Evolutionary conservation across 2,888 invertebrate genomes (phyloP), one percentile per base, ranked within the genome.

Genomic region (Hypsopygia costalis): DNA sequence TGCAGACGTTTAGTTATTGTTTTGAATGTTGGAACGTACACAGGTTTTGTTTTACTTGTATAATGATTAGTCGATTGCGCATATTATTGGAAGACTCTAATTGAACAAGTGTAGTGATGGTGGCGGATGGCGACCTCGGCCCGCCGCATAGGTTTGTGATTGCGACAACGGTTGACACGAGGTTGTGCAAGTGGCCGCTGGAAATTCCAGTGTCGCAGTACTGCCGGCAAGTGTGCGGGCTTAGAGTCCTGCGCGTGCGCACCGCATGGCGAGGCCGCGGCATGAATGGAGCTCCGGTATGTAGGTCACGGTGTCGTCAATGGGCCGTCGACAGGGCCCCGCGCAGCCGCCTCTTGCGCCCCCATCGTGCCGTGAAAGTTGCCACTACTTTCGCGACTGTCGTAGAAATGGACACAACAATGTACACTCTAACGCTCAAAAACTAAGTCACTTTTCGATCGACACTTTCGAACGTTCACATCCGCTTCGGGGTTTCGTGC

Each of bases 261-360:
- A 47, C 57, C 52, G 61, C 61, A 41, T 48, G 53, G 62, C 75
- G 82, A 78, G 77, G 82, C 81, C 80, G 72, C 74, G 72, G 85
- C 73, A 88, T 88, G 88, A 88, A 88, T 88, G 88, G 78, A 81
- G 71, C 73, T 60, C 62, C 77, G 82, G 83, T 83, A 88, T 88
- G 85, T 87, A 58, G 88, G 88, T 81, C 85, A 85, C 85, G 82
- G 82, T 86, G 86, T 87, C 88, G 83, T 87, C 88, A 88, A 88
- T 88, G 88, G 81, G 78, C 82, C 78, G 75, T 62, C 71, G 78
- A 68, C 76, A 71, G 75, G 78, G 69, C 79, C 74, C 75, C 75
- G 76, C 83, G 76, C 78, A 68, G 67, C 79, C 76, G 74, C 73
- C 70, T 71, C 77, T 71, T 69, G 81, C 78, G 81, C 80, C 85